Base-by-base conservation (phyloP, 2,888 invertebrate genomes). In the Rhaphigaster nebulosa region DNA sequence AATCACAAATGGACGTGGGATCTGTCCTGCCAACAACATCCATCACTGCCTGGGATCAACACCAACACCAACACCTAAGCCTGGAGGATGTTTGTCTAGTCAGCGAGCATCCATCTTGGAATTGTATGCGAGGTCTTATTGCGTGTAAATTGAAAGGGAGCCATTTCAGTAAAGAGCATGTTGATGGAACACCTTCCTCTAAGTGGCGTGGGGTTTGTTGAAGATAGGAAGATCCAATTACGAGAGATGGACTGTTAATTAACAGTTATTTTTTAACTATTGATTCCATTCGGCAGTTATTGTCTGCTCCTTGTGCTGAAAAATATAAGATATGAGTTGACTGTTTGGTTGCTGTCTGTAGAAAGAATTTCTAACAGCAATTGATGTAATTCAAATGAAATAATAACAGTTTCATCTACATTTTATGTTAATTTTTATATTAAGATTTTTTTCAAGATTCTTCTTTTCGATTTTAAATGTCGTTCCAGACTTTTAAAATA, bases 1-100 rank as follows among this genome's bases (percentile, higher is more conserved):
- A 76, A 76, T 76, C 70, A 76, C 70, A 76, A 76, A 84, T n/a
- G 84, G 84, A 84, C 84, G 45, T 45, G 45, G n/a, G 10, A 41
- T 50, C 84, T 84, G 45, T 50, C 45, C n/a, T 8, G 4, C 4
- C 2, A 10, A 26, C n/a, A n/a, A 0, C 84, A 84, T 84, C n/a
- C 84, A 84, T 84, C 84, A 84, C 41, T 3, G 4, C 29, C 70
- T 1, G 6, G 38, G 70, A 84, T 41, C 84, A 76, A 41, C 76
- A 84, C n/a, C 34, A 70, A 23, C 76, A 38, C 20, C 84, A 45
- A n/a, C 84, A 84, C 45, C 45, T 45, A 50, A 84, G 84, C n/a
- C 13, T 23, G 26, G 6, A 41, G 41, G 84, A n/a, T 84, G 45
- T 45, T 84, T 41, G 84, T 45, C 84, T 50, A 84, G 41, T 84